phyloP scores from a whole-genome alignment of 2,113 vertebrate genomes.

The Albula glossodonta region DNA sequence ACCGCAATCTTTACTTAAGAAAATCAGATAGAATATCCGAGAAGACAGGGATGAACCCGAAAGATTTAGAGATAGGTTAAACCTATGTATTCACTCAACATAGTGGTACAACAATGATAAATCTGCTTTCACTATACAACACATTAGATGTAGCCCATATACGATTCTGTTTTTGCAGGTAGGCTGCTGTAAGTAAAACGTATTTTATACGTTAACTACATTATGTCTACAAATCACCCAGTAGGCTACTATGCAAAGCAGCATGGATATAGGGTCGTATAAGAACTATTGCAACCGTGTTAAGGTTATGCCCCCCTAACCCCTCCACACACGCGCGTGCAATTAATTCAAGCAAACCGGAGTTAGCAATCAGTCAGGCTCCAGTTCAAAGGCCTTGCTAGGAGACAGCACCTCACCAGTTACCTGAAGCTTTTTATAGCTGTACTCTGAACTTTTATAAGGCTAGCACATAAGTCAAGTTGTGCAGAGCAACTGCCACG shows the following conservation, averaged over 20 bases:
- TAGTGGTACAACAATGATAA: too few species aligned
- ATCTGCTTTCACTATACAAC: not conserved
- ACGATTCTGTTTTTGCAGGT: too few species aligned
- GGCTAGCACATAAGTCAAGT: too few species aligned
- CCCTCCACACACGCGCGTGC: too few species aligned
- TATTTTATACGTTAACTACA: too few species aligned
- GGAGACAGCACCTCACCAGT: not conserved
- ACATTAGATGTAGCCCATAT: not conserved
- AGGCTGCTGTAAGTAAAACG: too few species aligned
- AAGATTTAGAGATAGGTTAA: not conserved
- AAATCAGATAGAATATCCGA: conserved; percentile 1
- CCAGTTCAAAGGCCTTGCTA: not conserved
- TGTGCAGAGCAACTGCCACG: not conserved
- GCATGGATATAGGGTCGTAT: not conserved
- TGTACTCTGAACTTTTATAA: not conserved
- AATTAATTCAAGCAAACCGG: not conserved
- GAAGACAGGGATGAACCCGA: not conserved
- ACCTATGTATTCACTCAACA: not conserved
- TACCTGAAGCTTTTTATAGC: not conserved
- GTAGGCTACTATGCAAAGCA: not conserved
- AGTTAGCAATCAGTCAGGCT: not conserved
- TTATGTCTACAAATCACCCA: too few species aligned
- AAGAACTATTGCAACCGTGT: too few species aligned
- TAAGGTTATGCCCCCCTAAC: not conserved
- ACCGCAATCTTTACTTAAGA: conserved; percentile 27